Conservation (phyloP, 2,113 vertebrate genomes). For the Campylorhamphus procurvoides region DNA sequence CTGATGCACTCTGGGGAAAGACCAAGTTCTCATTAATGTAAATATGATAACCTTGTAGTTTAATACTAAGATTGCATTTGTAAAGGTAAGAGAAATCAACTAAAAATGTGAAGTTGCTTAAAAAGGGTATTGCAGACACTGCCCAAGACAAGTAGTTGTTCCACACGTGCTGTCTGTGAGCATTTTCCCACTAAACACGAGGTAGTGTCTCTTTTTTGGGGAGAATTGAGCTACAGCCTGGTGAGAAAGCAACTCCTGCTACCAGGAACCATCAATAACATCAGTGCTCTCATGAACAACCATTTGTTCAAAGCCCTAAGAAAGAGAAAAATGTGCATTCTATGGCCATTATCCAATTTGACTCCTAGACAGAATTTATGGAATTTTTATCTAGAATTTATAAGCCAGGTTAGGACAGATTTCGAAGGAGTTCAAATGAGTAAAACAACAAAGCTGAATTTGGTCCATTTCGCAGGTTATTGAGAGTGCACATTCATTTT, state of each 20-base stretch:
- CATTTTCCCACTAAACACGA: not conserved
- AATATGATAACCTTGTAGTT: not conserved
- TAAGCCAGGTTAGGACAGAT: not conserved
- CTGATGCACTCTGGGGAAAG: slow-evolving; percentile 80
- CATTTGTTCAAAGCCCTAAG: not conserved
- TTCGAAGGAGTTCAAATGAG: not conserved
- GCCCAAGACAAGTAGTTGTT: not conserved
- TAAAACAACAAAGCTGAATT: not conserved
- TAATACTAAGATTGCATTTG: not conserved
- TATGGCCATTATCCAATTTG: too few relatives aligned
- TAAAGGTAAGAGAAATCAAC: not conserved
- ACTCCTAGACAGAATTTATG: not conserved
- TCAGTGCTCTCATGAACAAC: not conserved
- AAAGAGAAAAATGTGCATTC: not conserved
- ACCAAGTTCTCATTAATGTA: not conserved
- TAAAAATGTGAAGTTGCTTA: not conserved
- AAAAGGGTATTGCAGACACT: not conserved
- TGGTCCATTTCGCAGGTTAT: rapidly evolving
- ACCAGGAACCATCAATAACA: not conserved
- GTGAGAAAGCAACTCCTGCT: not conserved
- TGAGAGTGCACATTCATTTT: not conserved
- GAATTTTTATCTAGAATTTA: not conserved
- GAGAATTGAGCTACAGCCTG: not conserved
- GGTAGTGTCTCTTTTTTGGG: rapidly evolving
- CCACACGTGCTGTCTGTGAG: rapidly evolving